Conservation (phyloP, 2,888 invertebrate genomes). For the Frankliniella intonsa region DNA sequence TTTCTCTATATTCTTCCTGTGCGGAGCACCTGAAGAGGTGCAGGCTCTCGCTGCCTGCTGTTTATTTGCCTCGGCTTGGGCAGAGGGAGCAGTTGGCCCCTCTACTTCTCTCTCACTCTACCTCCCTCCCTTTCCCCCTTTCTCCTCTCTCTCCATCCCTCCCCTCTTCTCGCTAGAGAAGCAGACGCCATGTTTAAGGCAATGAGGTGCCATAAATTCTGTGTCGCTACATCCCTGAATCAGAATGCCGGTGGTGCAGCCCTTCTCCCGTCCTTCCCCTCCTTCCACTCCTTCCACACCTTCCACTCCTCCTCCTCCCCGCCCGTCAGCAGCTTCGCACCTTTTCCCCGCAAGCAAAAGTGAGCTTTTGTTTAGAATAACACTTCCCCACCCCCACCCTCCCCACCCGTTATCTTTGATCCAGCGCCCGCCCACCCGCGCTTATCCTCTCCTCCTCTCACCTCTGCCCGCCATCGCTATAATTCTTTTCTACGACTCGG, state of each 20-base stretch:
- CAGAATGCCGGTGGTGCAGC: background rate
- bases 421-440: too few species aligned
- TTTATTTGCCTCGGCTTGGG: background rate
- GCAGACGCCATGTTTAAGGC: constrained; percentile 24
- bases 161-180: background rate
- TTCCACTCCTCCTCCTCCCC: too few species aligned
- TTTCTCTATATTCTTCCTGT: background rate
- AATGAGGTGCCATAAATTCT: constrained; percentile 25
- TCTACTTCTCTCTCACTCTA: too few species aligned
- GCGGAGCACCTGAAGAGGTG: background rate
- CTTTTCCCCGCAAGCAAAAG: too few species aligned
- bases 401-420: too few species aligned
- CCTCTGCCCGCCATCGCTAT: too few species aligned
- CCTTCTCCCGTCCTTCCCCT: background rate
- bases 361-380: too few species aligned
- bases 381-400: too few species aligned
- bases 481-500: too few species aligned
- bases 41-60: background rate
- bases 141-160: background rate
- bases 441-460: too few species aligned
- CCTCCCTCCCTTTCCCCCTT: background rate
- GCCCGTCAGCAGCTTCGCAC: too few species aligned
- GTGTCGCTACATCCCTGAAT: constrained; percentile 24
- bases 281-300: background rate
- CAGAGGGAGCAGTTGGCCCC: too few species aligned